Evolutionary conservation across 2,113 vertebrate genomes (phyloP), one percentile per base, ranked within the genome.

Genomic region (Microcebus jonahi): DNA sequence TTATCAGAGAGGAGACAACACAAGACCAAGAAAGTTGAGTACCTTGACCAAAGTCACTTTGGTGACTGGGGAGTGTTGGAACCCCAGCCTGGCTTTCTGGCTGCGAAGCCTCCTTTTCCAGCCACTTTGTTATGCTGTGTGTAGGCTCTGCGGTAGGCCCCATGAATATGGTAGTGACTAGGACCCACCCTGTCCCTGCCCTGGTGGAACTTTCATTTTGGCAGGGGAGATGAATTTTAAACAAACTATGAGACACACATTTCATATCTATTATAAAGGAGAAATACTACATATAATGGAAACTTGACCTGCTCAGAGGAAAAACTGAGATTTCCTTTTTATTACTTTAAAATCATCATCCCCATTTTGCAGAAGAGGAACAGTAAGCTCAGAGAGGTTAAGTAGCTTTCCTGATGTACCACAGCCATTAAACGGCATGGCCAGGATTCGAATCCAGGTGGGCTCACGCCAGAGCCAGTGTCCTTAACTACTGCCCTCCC

Each of bases 171-270:
- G 39, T 27, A 57, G 8, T 50, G n/a, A 31, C 12, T 13, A 34
- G 67, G 10, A n/a, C 8, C 9, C n/a, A 63, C 34, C 5, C 4
- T 0, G 2, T 42, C 8, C 34, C 12, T 84, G 25, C 12, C 18
- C 18, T 75, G 11, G 12, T 36, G 25, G n/a, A 45, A 67, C 9
- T 25, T 71, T 42, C 5, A 39, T 71, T 89, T 93, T 65, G 57
- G 55, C 36, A 59, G 6, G 34, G 31, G 23, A 91, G 57, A 63
- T 70, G 27, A 23, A 17, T 80, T 87, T 87, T 21, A 87, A 63
- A 81, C 25, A 23, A 39, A 45, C 31, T 75, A n/a, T 8, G 12
- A 42, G 50, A 84, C n/a, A 85, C n/a, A 23, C 21, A 25, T 57
- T 57, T 75, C 75, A 75, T 50, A 65, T 55, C 27, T 53, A 63